A percentile compares a stretch with the other conserved stretches of the same genome.
phyloP scores from a whole-genome alignment of 92 coral and sea anemone species.

The Actinernus sp. region DNA sequence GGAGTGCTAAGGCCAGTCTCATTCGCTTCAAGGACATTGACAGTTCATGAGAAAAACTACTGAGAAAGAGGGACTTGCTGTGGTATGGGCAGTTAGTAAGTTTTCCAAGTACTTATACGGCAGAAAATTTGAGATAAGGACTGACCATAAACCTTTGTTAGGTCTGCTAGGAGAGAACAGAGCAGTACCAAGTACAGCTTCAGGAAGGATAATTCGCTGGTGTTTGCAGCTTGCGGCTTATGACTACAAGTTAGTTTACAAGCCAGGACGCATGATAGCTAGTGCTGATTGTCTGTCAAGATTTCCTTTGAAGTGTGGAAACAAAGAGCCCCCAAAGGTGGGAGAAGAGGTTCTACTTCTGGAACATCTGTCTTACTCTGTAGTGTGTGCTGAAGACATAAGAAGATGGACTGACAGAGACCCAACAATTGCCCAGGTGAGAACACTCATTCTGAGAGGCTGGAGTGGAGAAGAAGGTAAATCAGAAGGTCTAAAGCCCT shows the following conservation, averaged over 20 bases:
- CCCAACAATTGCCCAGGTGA: not conserved
- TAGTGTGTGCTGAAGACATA: not conserved
- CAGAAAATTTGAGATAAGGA: conserved; percentile 6
- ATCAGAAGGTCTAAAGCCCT: conserved; percentile 9
- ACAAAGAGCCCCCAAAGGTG: conserved; percentile 11
- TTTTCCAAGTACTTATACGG: conserved; percentile 17
- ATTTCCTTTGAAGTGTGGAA: conserved; percentile 1
- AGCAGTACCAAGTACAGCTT: conserved; percentile 2
- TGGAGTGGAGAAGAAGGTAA: not conserved
- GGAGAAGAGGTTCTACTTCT: conserved; percentile 14
- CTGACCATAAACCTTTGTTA: conserved; percentile 11
- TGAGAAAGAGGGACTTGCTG: conserved; percentile 36
- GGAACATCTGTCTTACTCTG: not conserved
- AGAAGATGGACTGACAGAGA: not conserved
- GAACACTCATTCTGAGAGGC: not conserved
- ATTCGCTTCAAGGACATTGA: conserved; percentile 32
- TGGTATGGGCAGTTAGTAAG: conserved; percentile 18
- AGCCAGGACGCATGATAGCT: conserved; percentile 10
- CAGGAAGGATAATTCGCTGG: conserved; percentile 21
- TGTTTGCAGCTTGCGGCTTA: conserved; percentile 19
- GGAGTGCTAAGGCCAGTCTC: not conserved
- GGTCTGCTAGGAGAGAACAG: conserved; percentile 20
- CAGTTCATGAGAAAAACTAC: conserved; percentile 34
- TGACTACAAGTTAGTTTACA: conserved; percentile 4
- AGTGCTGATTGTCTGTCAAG: conserved; percentile 16